Conservation (phyloP, 2,113 vertebrate species). For the Leptosomus discolor region DNA sequence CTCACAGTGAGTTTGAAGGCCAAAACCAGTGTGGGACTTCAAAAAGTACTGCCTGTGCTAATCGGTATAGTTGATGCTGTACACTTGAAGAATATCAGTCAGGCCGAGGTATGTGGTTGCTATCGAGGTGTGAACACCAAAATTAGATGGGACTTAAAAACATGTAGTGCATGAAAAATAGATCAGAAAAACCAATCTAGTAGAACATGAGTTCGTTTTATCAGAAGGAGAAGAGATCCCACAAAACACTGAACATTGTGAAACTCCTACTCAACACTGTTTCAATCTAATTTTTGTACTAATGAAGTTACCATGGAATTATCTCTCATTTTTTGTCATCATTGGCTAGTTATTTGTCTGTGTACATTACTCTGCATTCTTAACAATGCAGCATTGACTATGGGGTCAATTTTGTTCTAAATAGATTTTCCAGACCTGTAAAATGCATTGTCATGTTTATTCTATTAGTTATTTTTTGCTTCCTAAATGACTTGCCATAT, state of each 20-base stretch:
- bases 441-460: neutral
- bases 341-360: neutral
- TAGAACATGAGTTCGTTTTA: neutral
- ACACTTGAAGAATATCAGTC: neutral
- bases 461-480: neutral
- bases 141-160: neutral
- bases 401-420: neutral
- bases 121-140: neutral
- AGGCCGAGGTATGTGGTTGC: neutral
- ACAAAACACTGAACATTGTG: neutral
- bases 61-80: neutral
- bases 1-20: neutral
- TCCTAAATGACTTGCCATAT: neutral
- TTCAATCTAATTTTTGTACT: neutral
- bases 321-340: neutral
- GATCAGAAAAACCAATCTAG: neutral
- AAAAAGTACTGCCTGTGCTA: neutral
- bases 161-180: neutral
- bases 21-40: neutral
- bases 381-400: neutral
- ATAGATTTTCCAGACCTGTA: neutral
- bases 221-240: neutral
- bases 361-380: neutral
- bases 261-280: neutral
- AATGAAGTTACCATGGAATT: neutral